Base-by-base conservation (phyloP, 37 sponge, comb jelly and placozoan species). In the Agelas oroides region DNA sequence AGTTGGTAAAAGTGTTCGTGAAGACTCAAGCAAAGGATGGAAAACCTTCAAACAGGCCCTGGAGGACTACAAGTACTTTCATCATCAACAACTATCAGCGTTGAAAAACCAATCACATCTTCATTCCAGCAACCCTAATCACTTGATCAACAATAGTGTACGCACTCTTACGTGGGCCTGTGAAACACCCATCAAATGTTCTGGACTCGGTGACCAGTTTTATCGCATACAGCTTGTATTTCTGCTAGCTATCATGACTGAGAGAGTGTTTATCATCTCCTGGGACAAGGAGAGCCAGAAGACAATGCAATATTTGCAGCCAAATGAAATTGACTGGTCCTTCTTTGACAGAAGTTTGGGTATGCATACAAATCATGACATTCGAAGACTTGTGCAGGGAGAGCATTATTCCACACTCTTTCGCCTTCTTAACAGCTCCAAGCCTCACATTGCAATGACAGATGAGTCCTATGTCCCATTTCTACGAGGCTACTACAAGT, bases 141-240 rank as follows among this genome's bases (percentile, higher is more conserved):
- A 46, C 46, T 46, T 46, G 46, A 46, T 8, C 46, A 46, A 46
- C 8, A 8, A 46, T 12, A 46, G 46, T 8, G 73, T 86, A 2
- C 53, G 73, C 11, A 86, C 87, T n/a, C 65, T 86, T 18, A 86
- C 79, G 0, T 86, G 80, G 79, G 52, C 55, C 32, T 86, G 87
- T 64, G 30, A 71, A 54, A 23, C 56, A 15, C 31, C 53, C 28
- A 31, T 21, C 12, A 46, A 46, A 8, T 86, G 87, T 46, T 65
- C 53, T 0, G 87, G 87, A 1, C 59, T 79, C 31, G 87, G 87
- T 31, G 87, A 86, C 54, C 79, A 78, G 56, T 16, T 86, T 23
- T 24, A 21, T 20, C 57, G 79, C 14, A 38, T 78, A 8, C 27
- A 61, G 40, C 31, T 53, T 16, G 33, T 56, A 20, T 35, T 86